Base-by-base conservation (phyloP, 2,888 invertebrate species). In the Lycocerus yunnanus region DNA sequence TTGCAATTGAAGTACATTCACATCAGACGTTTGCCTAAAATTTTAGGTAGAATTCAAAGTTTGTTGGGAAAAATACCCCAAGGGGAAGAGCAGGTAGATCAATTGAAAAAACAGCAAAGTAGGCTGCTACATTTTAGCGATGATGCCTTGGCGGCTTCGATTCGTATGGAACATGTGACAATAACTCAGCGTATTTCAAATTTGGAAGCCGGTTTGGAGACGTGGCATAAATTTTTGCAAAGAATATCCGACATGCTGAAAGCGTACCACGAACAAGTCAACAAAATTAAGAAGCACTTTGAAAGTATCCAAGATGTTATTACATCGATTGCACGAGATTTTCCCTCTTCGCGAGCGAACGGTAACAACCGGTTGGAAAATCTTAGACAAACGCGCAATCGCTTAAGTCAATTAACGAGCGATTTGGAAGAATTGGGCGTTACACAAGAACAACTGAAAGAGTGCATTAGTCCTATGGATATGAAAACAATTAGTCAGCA, bases 401-500 rank as follows among this genome's bases (percentile, higher is more conserved):
- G 90, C 75, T 88, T 93, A 69, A 87, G 88, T 8, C 89, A 89
- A 74, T 88, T 91, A 66, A 90, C 90, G 61, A 89, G 88, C 24
- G 92, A 93, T 71, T 88, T 95, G 18, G 94, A 95, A 84, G 89
- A 91, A 27, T 88, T 95, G 0, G 92, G 92, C 61, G 91, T 93
- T 0, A 91, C 92, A 24, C 93, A 95, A 81, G 95, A 96, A 84
- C 93, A 95, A 85, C 88, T 97, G 3, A 94, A 95, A 82, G 95
- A 96, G 84, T 94, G 94, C 81, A 89, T 96, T 5, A 95, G 94
- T 84, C 95, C 95, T 0, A 91, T 92, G 66, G 96, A 97, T 83
- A 93, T 95, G 86, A 94, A 95, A 84, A 89, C 92, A 13, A 91
- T 96, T 66, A 92, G 92, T 80, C 96, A 96, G 84, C 91, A 91